A percentile compares a stretch with the other conserved stretches of the same genome.
Conservation (phyloP, 2,113 vertebrate species). For the Elgaria multicarinata region DNA sequence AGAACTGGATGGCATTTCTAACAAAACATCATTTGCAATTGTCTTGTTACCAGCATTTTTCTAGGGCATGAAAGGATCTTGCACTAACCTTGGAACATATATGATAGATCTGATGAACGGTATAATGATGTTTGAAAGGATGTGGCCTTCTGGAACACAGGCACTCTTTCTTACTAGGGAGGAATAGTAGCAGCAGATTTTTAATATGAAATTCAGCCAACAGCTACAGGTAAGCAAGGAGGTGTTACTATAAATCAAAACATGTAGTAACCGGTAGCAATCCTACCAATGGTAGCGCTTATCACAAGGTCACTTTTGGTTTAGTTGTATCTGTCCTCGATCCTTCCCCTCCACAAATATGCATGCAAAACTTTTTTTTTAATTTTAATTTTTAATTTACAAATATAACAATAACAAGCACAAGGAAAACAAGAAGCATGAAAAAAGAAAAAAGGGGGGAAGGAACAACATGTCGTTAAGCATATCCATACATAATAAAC, state of each 20-base stretch:
- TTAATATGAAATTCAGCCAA: neutral
- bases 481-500: too few relatives aligned
- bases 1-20: neutral
- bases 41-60: neutral
- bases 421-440: too few relatives aligned
- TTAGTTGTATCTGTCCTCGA: neutral
- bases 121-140: conserved; percentile 27
- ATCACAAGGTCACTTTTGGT: neutral
- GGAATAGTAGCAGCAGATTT: neutral
- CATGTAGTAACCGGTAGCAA: neutral
- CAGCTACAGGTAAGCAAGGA: neutral
- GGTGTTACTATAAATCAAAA: neutral
- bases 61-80: neutral
- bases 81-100: conserved; percentile 3
- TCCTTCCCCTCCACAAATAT: neutral
- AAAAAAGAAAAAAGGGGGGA: too few relatives aligned
- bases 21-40: neutral
- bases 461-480: too few relatives aligned
- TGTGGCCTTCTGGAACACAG: neutral
- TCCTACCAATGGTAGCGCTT: conserved; percentile 6
- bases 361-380: neutral
- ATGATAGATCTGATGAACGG: neutral
- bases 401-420: too few relatives aligned
- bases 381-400: too few relatives aligned
- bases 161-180: neutral